Conservation (phyloP, 2,888 invertebrate species). For the Diplazon laetatorius region DNA sequence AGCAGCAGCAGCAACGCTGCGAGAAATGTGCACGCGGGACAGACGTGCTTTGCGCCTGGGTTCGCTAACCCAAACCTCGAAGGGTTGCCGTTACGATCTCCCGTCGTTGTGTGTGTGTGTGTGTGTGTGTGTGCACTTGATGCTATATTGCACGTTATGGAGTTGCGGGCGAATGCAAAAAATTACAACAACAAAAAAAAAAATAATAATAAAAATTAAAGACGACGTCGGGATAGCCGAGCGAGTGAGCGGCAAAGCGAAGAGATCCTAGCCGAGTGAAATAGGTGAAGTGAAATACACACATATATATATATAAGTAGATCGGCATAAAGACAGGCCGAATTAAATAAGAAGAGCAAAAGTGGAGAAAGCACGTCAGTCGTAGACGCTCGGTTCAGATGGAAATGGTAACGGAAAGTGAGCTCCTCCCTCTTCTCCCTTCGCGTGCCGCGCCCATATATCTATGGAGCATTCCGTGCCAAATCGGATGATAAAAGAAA, state of each 20-base stretch:
- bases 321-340: not conserved
- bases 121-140: constrained; percentile 1
- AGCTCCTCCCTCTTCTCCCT: not conserved
- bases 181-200: no score
- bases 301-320: constrained; percentile 3
- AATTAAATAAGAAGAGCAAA: constrained; percentile 28
- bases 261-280: constrained; percentile 25
- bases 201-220: not conserved
- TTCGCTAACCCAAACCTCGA: not conserved
- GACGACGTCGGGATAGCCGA: constrained; percentile 6
- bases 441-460: not conserved
- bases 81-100: constrained; percentile 4
- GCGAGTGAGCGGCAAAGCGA: constrained; percentile 8
- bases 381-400: constrained; percentile 6
- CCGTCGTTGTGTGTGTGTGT: no score
- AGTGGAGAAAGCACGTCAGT: constrained; percentile 36
- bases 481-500: no score
- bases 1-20: not conserved
- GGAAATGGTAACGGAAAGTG: not conserved
- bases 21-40: constrained; percentile 23
- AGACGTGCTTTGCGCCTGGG: constrained; percentile 10
- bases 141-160: constrained; percentile 11
- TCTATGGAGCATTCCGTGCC: no score
- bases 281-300: constrained; percentile 42
- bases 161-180: not conserved